A percentile compares a stretch with the other conserved stretches of the same genome.
phyloP scores from a whole-genome alignment of 53 echinoderm and acorn worm genomes.

The Echinometra lucunter region DNA sequence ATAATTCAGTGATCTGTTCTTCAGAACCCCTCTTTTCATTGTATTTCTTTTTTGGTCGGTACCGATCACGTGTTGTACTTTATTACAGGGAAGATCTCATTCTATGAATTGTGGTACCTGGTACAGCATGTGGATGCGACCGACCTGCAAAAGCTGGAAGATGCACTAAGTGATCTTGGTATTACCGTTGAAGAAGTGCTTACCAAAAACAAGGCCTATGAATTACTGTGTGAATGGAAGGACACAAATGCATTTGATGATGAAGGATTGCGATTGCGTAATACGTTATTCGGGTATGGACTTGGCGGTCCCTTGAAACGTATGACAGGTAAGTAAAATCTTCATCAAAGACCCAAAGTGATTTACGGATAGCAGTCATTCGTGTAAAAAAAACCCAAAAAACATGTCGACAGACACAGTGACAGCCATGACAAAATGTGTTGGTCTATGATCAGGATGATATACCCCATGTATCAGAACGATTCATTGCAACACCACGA shows the following conservation, averaged over 20 bases:
- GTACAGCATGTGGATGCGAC: neutral
- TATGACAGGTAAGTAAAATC: neutral
- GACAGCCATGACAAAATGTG: too few relatives aligned
- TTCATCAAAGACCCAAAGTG: too few relatives aligned
- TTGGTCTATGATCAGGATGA: too few relatives aligned
- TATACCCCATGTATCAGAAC: too few relatives aligned
- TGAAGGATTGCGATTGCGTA: neutral
- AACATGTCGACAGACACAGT: too few relatives aligned
- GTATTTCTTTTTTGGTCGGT: too few relatives aligned
- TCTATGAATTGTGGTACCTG: neutral
- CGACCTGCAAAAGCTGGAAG: neutral
- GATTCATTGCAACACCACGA: too few relatives aligned
- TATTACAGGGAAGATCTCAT: neutral
- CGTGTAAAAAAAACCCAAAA: too few relatives aligned
- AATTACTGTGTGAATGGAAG: neutral
- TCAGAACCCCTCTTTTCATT: too few relatives aligned
- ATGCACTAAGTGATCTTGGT: neutral
- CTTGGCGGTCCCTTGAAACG: neutral
- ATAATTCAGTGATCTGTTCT: too few relatives aligned
- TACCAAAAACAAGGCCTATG: neutral
- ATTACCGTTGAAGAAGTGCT: neutral
- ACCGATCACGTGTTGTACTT: too few relatives aligned
- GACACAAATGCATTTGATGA: neutral
- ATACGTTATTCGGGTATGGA: neutral
- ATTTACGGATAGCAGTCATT: too few relatives aligned